Percentiles rank a stretch among this genome's conserved stretches.
phyloP scores from a whole-genome alignment of 2,113 vertebrate species.

The Coptodon bakossiorum region DNA sequence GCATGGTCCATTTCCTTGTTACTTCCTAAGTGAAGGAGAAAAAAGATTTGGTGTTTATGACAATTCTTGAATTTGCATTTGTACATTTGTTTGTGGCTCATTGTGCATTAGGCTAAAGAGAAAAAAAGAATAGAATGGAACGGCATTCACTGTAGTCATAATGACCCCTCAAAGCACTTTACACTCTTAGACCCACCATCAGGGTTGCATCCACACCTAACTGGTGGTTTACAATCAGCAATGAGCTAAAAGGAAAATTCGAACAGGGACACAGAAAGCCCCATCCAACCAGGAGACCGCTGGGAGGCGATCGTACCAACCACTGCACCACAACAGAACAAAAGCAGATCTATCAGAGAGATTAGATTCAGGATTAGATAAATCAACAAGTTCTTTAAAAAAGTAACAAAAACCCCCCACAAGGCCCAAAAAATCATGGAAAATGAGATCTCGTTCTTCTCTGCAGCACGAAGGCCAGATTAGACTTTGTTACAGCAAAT shows the following conservation, averaged over 20 bases:
- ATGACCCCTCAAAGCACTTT: background rate
- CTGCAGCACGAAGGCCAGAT: background rate
- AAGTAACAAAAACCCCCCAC: rapidly evolving
- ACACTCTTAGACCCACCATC: background rate
- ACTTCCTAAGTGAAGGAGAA: background rate
- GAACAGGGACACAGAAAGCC: background rate
- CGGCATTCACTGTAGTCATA: background rate
- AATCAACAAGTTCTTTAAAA: background rate
- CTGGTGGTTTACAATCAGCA: background rate
- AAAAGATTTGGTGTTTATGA: background rate
- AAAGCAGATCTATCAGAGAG: background rate
- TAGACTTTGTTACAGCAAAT: background rate
- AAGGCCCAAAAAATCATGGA: background rate
- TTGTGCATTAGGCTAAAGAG: background rate
- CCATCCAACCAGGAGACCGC: background rate
- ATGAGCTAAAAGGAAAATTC: background rate
- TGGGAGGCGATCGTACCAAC: background rate
- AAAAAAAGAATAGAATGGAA: background rate
- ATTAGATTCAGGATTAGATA: background rate
- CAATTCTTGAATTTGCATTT: background rate
- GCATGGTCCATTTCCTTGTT: background rate
- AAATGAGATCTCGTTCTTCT: background rate
- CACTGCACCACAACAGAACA: background rate
- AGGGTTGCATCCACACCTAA: background rate
- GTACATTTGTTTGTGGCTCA: background rate